phyloP scores from a whole-genome alignment of 1,140 invertebrate genomes.

The Cyrtorhinus lividipennis region DNA sequence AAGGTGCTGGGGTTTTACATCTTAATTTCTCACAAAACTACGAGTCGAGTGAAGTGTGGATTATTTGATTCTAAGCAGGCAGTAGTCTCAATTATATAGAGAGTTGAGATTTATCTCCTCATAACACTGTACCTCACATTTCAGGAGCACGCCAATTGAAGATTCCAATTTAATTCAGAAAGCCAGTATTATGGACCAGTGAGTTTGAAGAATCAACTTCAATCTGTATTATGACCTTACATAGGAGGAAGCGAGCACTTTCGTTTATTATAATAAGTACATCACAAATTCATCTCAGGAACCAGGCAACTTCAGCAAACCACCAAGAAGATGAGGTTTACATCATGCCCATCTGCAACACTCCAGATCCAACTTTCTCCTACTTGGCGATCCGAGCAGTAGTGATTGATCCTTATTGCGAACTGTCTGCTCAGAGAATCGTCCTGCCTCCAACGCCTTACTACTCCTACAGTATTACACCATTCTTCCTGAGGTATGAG shows the following conservation, averaged over 20 bases:
- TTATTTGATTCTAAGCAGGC: too few species aligned
- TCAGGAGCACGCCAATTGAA: too few species aligned
- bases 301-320: not conserved
- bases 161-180: not conserved
- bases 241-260: too few species aligned
- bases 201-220: not conserved
- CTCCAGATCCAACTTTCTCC: not conserved
- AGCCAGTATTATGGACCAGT: not conserved
- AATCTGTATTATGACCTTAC: not conserved
- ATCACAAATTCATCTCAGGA: not conserved
- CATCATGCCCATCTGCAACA: not conserved
- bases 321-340: conserved; percentile 1
- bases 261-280: not conserved
- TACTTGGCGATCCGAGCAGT: conserved; percentile 2
- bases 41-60: too few species aligned
- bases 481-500: conserved; percentile 19
- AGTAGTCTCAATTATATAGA: too few species aligned
- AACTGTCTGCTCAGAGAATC: conserved; percentile 17
- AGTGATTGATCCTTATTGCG: conserved; percentile 16
- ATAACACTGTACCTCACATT: too few species aligned
- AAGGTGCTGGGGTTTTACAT: too few species aligned
- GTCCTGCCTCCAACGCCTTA: conserved; percentile 17
- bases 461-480: not conserved
- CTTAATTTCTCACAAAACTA: too few species aligned
- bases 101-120: too few species aligned